Conservation (phyloP, 2,888 invertebrate species). For the Criorhina ranunculi region DNA sequence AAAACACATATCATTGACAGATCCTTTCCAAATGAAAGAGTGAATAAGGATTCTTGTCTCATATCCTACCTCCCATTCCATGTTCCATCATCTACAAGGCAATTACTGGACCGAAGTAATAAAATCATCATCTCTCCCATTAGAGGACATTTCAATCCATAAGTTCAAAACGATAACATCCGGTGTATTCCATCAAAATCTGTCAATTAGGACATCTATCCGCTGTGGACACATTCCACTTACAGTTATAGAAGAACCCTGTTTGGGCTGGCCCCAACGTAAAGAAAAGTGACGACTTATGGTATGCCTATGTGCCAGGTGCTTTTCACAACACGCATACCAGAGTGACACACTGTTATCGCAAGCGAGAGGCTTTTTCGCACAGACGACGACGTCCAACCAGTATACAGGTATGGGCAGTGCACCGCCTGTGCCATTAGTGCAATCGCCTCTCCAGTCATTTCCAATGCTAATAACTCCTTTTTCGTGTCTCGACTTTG, state of each 20-base stretch:
- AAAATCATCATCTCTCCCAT: slow-evolving; percentile 13
- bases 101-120: too few species aligned
- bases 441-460: slow-evolving; percentile 67
- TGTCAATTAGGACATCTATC: slow-evolving; percentile 63
- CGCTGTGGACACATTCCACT: slow-evolving; percentile 57
- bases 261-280: neutral
- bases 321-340: slow-evolving; percentile 52
- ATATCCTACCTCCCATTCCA: too few species aligned
- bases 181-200: slow-evolving; percentile 71
- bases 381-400: slow-evolving; percentile 13
- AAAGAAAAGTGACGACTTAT: slow-evolving; percentile 16
- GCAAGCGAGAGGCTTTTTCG: slow-evolving; percentile 27
- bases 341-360: slow-evolving; percentile 71
- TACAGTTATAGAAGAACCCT: slow-evolving; percentile 28
- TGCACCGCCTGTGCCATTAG: slow-evolving; percentile 72
- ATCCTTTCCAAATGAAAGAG: too few species aligned
- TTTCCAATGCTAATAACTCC: slow-evolving; percentile 75
- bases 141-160: slow-evolving; percentile 56
- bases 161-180: slow-evolving; percentile 51
- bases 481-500: slow-evolving; percentile 66
- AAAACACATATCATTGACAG: too few species aligned
- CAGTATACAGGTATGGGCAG: slow-evolving; percentile 17
- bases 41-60: too few species aligned
- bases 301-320: slow-evolving; percentile 55
- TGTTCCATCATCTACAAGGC: too few species aligned